These are phyloP conservation scores for Chloropsis cyanopogon DNA, from an alignment of 2,113 vertebrate genomes.

Conservation along the genomic window DNA sequence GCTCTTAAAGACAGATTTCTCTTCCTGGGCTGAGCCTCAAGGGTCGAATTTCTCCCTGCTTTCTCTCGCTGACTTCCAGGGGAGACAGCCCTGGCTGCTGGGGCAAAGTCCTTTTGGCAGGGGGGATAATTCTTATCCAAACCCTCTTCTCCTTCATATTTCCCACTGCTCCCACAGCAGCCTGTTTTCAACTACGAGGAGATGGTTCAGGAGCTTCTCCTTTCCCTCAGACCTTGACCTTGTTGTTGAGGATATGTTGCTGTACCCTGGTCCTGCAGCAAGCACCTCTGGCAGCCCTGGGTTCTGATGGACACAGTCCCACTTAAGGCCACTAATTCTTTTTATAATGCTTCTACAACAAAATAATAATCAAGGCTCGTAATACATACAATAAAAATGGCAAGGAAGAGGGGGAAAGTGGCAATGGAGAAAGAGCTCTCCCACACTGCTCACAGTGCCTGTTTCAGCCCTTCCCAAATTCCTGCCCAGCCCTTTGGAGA, in stretches of 20 bases:
- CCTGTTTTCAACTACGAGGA: accelerated
- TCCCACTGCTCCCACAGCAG: neutral
- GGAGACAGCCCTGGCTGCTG: neutral
- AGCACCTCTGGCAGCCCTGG: too few relatives aligned
- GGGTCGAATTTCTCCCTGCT: neutral
- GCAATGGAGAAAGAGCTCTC: neutral
- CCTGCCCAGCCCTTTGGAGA: neutral
- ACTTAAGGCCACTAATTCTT: neutral
- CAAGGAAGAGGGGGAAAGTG: neutral
- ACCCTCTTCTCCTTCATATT: neutral
- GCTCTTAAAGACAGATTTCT: slow-evolving; percentile 36
- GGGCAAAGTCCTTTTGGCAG: neutral
- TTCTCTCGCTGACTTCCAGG: neutral
- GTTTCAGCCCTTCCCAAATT: neutral
- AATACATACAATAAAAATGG: accelerated
- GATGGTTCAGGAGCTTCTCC: neutral
- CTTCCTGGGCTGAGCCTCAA: neutral
- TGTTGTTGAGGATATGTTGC: accelerated
- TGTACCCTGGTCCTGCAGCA: neutral
- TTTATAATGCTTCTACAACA: neutral
- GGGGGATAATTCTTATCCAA: neutral
- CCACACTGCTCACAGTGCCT: neutral
- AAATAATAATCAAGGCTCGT: accelerated
- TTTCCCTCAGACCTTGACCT: neutral
- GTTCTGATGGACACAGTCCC: neutral